phyloP scores from a whole-genome alignment of 92 coral and sea anemone species.

The Zoanthus sociatus region DNA sequence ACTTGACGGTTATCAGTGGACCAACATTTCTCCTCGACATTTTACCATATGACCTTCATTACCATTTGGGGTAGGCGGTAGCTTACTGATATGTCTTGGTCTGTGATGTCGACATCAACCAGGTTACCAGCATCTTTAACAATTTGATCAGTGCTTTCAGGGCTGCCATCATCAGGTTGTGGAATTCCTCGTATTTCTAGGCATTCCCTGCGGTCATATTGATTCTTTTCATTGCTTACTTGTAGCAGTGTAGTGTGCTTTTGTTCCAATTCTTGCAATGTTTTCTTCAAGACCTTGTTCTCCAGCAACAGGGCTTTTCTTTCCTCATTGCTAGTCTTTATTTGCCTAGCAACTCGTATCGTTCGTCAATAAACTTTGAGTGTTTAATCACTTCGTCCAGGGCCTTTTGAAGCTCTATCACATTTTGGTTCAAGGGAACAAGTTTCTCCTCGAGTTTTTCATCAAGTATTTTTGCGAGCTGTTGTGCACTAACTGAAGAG shows the following conservation, averaged over 20 bases:
- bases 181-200: constrained; percentile 30
- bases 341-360: constrained; percentile 29
- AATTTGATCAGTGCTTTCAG: constrained; percentile 19
- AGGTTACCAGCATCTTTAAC: constrained; percentile 18
- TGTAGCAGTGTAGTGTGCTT: constrained; percentile 1
- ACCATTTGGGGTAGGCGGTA: no score
- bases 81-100: no score
- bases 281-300: constrained; percentile 8
- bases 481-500: not conserved
- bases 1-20: constrained; percentile 11
- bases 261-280: constrained; percentile 9
- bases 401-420: constrained; percentile 32
- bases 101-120: not conserved
- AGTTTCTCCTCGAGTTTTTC: constrained; percentile 38
- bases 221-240: constrained; percentile 35
- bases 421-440: constrained; percentile 35
- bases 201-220: constrained; percentile 11
- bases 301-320: constrained; percentile 44
- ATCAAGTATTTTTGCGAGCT: not conserved
- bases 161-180: not conserved
- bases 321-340: constrained; percentile 37
- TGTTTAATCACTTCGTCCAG: constrained; percentile 4
- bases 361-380: constrained; percentile 40
- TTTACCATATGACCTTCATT: not conserved
- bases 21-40: constrained; percentile 17